Conservation (phyloP, 2,888 invertebrate genomes). For the Drosophila siamana region DNA sequence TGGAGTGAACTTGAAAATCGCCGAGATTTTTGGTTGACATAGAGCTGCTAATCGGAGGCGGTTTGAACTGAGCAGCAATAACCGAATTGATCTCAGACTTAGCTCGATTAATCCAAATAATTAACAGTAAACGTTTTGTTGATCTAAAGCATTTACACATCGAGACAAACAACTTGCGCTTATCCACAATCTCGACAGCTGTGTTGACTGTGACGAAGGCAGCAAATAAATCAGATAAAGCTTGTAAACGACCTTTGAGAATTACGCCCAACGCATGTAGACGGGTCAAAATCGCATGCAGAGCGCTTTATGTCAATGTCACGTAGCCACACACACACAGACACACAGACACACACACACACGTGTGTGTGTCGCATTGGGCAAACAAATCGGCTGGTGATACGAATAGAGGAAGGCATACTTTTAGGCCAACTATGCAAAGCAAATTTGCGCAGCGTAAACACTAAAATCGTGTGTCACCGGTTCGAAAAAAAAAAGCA, state of each 20-base stretch:
- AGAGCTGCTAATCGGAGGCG: not conserved
- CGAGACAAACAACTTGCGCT: not conserved
- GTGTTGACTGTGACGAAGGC: not conserved
- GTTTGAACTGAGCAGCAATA: not conserved
- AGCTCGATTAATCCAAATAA: not conserved
- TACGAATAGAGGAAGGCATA: slow-evolving; percentile 54
- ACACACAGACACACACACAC: not conserved
- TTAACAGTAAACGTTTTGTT: not conserved
- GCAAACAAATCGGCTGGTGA: slow-evolving; percentile 29
- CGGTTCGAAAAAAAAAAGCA: slow-evolving; percentile 51
- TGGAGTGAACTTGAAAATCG: not conserved
- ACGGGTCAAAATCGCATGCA: slow-evolving; percentile 12
- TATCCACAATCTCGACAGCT: not conserved
- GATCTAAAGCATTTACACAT: slow-evolving; percentile 3
- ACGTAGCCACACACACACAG: slow-evolving; percentile 13
- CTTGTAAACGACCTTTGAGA: not conserved
- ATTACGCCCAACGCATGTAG: too few relatives aligned
- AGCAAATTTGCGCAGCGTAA: slow-evolving; percentile 60
- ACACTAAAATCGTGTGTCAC: slow-evolving; percentile 25
- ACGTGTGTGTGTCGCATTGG: slow-evolving; percentile 33
- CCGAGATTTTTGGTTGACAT: not conserved
- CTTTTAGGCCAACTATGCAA: slow-evolving; percentile 69
- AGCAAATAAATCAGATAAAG: slow-evolving; percentile 18
- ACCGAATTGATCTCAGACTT: not conserved
- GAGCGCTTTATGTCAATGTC: slow-evolving; percentile 42